Base-by-base conservation (phyloP, 2,113 vertebrate species). In the Notarius lentiginosus region DNA sequence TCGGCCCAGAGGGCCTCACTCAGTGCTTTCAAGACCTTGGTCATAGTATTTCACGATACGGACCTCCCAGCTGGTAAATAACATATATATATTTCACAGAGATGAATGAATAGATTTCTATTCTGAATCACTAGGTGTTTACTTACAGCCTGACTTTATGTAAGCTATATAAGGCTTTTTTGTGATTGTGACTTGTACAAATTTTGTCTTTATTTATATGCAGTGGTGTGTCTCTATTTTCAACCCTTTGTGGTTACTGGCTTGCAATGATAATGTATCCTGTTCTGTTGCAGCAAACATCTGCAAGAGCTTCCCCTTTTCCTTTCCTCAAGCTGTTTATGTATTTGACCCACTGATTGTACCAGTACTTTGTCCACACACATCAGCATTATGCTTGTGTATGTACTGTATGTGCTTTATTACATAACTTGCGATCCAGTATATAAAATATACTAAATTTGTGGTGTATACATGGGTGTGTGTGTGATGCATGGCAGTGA, bases 231-330 rank as follows among this genome's bases (percentile, higher is more conserved):
- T 66, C 30, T 84, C 24, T 89, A 85, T 87, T 68, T 89, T 68
- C 84, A 91, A 92, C 91, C 86, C 70, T 86, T 89, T 89, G 90
- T 89, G 85, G 88, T 88, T 61, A 66, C 51, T 87, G 88, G 88
- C 90, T 85, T 6, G 70, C 89, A 89, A 86, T 90, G 89, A 91
- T 68, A 3, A 75, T 68, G 65, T 63, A 91, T 92, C 90, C 88
- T 87, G 89, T 88, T 91, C 34, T 91, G 73, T 84, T 87, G 90
- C 24, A 80, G 73, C 56, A 86, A 89, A 92, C 91, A 91, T 93
- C 89, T 92, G 90, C 84, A 87, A 41, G 79, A 63, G 34, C 41
- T 11, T 79, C 80, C 65, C 11, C 20, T 87, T 47, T 92, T 89
- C 82, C 83, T 80, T 91, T 86, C 82, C 87, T 86, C 90, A 34